Evolutionary conservation across 2,888 invertebrate species (phyloP).

Genomic region (Caenorhabditis sp.): DNA sequence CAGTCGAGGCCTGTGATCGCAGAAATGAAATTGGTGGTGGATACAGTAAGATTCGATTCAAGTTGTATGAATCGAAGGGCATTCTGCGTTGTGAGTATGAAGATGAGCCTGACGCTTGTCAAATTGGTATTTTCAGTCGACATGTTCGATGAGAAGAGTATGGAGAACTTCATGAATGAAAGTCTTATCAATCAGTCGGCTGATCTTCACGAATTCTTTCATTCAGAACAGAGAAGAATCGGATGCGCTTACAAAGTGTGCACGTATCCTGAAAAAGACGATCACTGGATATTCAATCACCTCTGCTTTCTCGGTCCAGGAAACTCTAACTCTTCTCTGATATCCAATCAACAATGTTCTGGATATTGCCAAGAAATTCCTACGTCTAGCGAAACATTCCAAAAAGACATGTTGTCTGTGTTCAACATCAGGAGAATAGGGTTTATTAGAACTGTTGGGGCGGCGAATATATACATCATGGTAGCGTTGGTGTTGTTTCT

Average conservation of each 20-base stretch:
- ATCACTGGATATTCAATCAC: not conserved
- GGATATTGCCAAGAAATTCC: slow-evolving; percentile 6
- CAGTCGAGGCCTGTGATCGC: not conserved
- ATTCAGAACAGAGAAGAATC: not conserved
- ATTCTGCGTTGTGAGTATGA: no score
- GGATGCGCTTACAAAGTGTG: slow-evolving; percentile 27
- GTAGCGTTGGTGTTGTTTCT: not conserved
- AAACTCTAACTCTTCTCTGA: not conserved
- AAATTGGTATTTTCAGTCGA: not conserved
- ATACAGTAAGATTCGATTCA: not conserved
- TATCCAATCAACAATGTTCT: not conserved
- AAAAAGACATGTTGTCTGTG: not conserved
- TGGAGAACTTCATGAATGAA: not conserved
- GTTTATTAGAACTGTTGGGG: not conserved
- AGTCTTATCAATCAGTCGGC: not conserved
- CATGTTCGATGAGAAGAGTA: not conserved
- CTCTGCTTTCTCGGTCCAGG: slow-evolving; percentile 10
- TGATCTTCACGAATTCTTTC: not conserved
- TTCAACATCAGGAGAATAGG: not conserved
- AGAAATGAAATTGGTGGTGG: not conserved
- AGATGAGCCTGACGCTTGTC: no score
- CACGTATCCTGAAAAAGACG: not conserved
- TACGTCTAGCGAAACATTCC: not conserved
- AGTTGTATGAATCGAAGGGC: not conserved
- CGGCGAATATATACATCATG: slow-evolving; percentile 15